A percentile compares a stretch with the other conserved stretches of the same genome.
Conservation (phyloP, 1,140 invertebrate species). For the Trypoxylus dichotomus region DNA sequence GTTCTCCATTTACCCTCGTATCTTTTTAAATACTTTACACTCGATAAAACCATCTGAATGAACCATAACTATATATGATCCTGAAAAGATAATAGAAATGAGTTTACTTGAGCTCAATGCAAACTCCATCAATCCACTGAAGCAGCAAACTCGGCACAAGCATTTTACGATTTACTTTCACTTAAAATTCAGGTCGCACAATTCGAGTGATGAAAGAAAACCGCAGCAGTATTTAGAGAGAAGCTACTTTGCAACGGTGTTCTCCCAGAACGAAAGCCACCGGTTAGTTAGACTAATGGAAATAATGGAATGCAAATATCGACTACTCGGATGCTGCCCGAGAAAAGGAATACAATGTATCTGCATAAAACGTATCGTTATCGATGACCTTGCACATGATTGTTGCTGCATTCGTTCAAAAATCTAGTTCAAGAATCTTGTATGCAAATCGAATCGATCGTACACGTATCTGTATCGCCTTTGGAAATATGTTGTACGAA, state of each 20-base stretch:
- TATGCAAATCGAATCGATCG: not conserved
- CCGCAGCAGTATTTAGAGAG: too few relatives aligned
- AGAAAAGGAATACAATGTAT: not conserved
- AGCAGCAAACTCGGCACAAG: not conserved
- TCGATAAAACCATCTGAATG: too few relatives aligned
- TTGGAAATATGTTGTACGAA: not conserved
- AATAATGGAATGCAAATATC: slow-evolving; percentile 18
- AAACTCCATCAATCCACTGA: not conserved
- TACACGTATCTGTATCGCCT: not conserved
- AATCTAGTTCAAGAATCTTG: slow-evolving; percentile 9
- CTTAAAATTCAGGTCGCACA: not conserved
- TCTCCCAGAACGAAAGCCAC: not conserved
- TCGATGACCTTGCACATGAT: not conserved
- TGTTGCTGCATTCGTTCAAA: not conserved
- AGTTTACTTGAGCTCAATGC: too few relatives aligned
- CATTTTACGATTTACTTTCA: not conserved
- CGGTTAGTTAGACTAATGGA: not conserved
- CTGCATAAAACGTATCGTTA: not conserved
- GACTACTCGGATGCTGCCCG: not conserved
- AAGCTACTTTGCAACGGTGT: too few relatives aligned
- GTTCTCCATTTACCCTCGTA: too few relatives aligned
- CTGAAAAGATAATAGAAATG: too few relatives aligned
- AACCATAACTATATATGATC: too few relatives aligned
- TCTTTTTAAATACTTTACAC: too few relatives aligned
- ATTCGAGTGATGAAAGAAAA: not conserved